Percentiles rank a stretch among this genome's conserved stretches.
phyloP scores from a whole-genome alignment of 2,113 vertebrate genomes.

The Callaeas wilsoni region DNA sequence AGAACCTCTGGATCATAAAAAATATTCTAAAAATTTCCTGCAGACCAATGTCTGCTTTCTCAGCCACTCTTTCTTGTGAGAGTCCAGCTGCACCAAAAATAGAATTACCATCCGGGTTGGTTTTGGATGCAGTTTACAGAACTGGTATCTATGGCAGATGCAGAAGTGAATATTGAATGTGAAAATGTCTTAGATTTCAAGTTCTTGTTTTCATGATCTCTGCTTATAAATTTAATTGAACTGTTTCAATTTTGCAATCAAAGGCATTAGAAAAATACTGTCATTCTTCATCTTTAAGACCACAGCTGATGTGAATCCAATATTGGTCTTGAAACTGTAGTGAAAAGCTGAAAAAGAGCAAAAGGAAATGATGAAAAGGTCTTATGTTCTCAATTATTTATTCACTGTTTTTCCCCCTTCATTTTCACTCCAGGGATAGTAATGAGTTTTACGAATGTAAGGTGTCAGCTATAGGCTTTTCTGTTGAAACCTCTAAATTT shows the following conservation, averaged over 20 bases:
- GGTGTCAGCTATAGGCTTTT: constrained; percentile 66
- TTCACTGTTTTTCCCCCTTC: constrained; percentile 20
- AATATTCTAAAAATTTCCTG: constrained; percentile 4
- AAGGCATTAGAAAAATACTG: background rate
- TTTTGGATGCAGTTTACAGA: background rate
- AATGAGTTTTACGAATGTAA: constrained; percentile 73
- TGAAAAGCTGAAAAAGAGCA: constrained; percentile 35
- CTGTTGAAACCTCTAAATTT: constrained; percentile 69
- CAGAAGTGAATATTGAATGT: background rate
- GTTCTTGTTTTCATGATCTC: background rate
- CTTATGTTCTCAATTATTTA: constrained; percentile 72
- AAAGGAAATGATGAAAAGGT: constrained; percentile 58
- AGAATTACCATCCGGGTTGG: background rate
- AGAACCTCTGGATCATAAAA: background rate
- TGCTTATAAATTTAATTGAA: background rate
- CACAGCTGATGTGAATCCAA: constrained; percentile 35
- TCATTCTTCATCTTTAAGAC: constrained; percentile 1
- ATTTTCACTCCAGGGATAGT: constrained; percentile 60
- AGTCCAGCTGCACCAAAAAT: background rate
- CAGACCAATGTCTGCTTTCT: background rate
- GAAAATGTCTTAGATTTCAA: background rate
- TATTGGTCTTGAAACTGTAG: constrained; percentile 41
- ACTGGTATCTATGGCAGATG: background rate
- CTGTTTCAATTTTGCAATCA: background rate
- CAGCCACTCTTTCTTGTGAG: background rate